These are phyloP conservation scores for Eurypyga helias DNA, from an alignment of 2,113 vertebrate genomes.

Conservation along the genomic window DNA sequence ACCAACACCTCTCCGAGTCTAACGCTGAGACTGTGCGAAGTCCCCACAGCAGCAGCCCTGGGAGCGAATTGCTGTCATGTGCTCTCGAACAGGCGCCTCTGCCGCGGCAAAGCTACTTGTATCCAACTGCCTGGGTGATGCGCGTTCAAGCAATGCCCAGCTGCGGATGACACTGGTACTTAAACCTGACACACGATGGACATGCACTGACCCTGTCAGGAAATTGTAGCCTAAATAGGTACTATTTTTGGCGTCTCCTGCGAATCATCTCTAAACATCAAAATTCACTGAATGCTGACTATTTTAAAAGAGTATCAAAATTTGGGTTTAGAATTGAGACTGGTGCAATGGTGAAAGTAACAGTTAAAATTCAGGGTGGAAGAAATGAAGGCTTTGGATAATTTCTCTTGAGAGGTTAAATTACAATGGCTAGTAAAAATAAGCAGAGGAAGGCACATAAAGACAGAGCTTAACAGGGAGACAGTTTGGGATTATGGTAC, in stretches of 20 bases:
- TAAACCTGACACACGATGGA: not conserved
- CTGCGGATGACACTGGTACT: not conserved
- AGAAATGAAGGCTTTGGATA: not conserved
- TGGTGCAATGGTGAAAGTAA: not conserved
- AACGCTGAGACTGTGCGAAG: not conserved
- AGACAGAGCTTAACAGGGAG: not conserved
- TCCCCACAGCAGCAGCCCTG: accelerated
- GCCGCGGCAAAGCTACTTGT: not conserved
- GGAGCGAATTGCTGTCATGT: not conserved
- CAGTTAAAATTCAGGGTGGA: not conserved
- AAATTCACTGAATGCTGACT: not conserved
- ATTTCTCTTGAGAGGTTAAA: not conserved
- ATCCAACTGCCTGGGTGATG: not conserved
- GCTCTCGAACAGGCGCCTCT: not conserved
- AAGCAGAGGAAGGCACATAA: not conserved
- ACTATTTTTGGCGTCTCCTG: not conserved
- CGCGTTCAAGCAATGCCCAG: too few relatives aligned
- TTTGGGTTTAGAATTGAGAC: not conserved
- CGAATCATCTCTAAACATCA: not conserved
- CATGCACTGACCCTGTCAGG: not conserved
- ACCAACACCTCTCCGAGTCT: not conserved
- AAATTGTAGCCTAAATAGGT: not conserved
- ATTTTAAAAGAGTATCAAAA: not conserved
- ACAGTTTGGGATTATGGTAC: not conserved
- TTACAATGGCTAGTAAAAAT: not conserved